phyloP scores from a whole-genome alignment of 1,140 invertebrate species.

The Drosophila kohkoa region DNA sequence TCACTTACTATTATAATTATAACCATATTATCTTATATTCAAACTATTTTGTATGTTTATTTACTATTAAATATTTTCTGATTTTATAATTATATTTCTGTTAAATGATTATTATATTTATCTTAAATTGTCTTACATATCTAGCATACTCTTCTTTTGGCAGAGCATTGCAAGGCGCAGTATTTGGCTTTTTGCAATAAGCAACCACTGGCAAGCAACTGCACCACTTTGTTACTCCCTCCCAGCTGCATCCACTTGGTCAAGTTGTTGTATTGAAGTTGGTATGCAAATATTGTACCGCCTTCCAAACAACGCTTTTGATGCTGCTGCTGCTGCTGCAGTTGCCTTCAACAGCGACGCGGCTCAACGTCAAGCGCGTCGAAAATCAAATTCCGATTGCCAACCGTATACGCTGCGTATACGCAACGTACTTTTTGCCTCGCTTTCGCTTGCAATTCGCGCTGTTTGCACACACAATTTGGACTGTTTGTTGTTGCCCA shows the following conservation, averaged over 20 bases:
- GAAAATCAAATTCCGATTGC: slow-evolving; percentile 79
- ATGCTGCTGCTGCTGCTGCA: slow-evolving; percentile 14
- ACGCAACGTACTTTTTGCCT: slow-evolving; percentile 60
- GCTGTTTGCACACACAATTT: slow-evolving; percentile 75
- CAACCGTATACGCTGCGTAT: slow-evolving; percentile 64
- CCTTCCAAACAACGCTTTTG: slow-evolving; percentile 47
- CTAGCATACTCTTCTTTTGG: background rate
- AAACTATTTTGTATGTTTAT: too few relatives aligned
- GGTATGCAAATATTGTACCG: slow-evolving; percentile 72
- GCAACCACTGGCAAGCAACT: slow-evolving; percentile 20
- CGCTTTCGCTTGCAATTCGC: slow-evolving; percentile 55
- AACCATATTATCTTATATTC: too few relatives aligned
- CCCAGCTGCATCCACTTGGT: slow-evolving; percentile 7
- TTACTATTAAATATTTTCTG: too few relatives aligned
- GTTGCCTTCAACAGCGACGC: slow-evolving; percentile 2
- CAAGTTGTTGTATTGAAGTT: slow-evolving; percentile 75
- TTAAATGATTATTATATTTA: too few relatives aligned
- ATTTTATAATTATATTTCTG: too few relatives aligned
- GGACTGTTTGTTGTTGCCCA: slow-evolving; percentile 60
- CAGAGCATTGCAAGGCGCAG: slow-evolving; percentile 44
- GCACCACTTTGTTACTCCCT: slow-evolving; percentile 22
- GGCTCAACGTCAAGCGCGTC: slow-evolving; percentile 55
- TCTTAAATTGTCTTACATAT: too few relatives aligned
- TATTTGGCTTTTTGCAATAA: slow-evolving; percentile 46
- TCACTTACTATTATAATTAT: too few relatives aligned